Evolutionary conservation across 2,797 vertebrate species (phyloP).

Genomic region (Tolypeutes matacus): DNA sequence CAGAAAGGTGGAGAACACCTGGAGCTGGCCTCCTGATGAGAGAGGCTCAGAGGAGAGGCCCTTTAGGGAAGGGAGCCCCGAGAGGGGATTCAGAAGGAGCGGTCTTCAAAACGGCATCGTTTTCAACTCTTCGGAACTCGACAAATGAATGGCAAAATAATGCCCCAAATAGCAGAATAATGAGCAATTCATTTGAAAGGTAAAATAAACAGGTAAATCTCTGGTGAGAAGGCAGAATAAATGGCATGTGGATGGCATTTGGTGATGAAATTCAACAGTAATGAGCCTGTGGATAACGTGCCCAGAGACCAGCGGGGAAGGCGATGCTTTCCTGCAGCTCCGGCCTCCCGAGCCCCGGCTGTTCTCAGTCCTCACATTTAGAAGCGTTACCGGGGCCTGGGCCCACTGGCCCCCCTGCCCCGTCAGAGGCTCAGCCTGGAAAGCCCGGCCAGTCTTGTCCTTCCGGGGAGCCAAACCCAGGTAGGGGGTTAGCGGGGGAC

Average conservation of each 20-base stretch:
- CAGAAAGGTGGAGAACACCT: neutral
- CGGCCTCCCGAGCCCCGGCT: fast-evolving
- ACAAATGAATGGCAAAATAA: slow-evolving; percentile 88
- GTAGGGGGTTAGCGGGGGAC: neutral
- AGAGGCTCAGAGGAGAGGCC: neutral
- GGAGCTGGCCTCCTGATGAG: neutral
- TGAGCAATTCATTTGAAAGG: slow-evolving; percentile 88
- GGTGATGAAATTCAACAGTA: slow-evolving; percentile 89
- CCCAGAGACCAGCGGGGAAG: slow-evolving; percentile 1
- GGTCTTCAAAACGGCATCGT: slow-evolving; percentile 51
- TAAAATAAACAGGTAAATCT: slow-evolving; percentile 90
- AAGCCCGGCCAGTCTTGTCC: neutral
- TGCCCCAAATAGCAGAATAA: slow-evolving; percentile 87
- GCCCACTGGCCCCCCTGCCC: too few species aligned
- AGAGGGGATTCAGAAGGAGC: neutral
- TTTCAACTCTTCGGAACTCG: slow-evolving; percentile 84
- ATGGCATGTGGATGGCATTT: slow-evolving; percentile 87
- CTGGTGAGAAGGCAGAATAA: slow-evolving; percentile 86
- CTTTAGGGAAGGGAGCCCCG: neutral
- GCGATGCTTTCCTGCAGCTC: fast-evolving
- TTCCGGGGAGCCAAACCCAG: fast-evolving
- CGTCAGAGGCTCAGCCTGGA: neutral
- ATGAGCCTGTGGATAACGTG: slow-evolving; percentile 86
- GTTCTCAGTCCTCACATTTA: neutral
- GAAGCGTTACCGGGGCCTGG: fast-evolving